A percentile compares a stretch with the other conserved stretches of the same genome.
Evolutionary conservation across 2,888 invertebrate species (phyloP).

Genomic region (Schizotus pectinicornis): DNA sequence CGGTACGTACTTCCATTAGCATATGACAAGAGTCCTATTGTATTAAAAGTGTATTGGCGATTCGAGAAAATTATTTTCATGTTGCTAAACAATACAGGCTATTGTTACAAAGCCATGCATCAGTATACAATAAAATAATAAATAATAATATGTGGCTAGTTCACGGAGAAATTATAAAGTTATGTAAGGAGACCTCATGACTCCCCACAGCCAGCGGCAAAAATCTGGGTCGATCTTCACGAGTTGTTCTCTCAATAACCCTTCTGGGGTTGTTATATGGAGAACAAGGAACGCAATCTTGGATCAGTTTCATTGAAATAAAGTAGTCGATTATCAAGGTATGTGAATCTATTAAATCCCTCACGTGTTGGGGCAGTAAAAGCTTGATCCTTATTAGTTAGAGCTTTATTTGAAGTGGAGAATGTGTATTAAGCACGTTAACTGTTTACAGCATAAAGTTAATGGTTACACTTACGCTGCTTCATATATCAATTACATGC

Average conservation of each 20-base stretch:
- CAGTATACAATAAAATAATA: slow-evolving; percentile 54
- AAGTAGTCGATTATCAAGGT: slow-evolving; percentile 11
- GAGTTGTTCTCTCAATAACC: too few species aligned
- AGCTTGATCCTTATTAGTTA: slow-evolving; percentile 38
- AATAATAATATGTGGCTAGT: slow-evolving; percentile 49
- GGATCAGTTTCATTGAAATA: not conserved
- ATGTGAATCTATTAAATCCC: slow-evolving; percentile 28
- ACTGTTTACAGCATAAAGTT: slow-evolving; percentile 39
- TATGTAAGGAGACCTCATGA: slow-evolving; percentile 11
- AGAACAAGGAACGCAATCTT: too few species aligned
- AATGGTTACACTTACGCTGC: slow-evolving; percentile 43
- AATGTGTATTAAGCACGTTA: slow-evolving; percentile 43
- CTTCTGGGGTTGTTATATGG: too few species aligned
- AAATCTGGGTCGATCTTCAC: too few species aligned
- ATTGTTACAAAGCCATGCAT: slow-evolving; percentile 54
- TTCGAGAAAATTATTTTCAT: slow-evolving; percentile 56
- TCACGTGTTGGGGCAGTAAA: slow-evolving; percentile 20
- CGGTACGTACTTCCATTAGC: slow-evolving; percentile 50
- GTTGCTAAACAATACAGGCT: slow-evolving; percentile 53
- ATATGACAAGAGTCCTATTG: slow-evolving; percentile 56
- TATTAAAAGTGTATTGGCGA: slow-evolving; percentile 55
- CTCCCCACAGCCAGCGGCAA: not conserved
- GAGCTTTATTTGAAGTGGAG: slow-evolving; percentile 43
- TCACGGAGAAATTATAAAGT: slow-evolving; percentile 44
- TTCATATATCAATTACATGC: slow-evolving; percentile 47